Evolutionary conservation across 2,113 vertebrate species (phyloP), one percentile per base, ranked within the genome.

Genomic region (Neotragus pygmaeus): DNA sequence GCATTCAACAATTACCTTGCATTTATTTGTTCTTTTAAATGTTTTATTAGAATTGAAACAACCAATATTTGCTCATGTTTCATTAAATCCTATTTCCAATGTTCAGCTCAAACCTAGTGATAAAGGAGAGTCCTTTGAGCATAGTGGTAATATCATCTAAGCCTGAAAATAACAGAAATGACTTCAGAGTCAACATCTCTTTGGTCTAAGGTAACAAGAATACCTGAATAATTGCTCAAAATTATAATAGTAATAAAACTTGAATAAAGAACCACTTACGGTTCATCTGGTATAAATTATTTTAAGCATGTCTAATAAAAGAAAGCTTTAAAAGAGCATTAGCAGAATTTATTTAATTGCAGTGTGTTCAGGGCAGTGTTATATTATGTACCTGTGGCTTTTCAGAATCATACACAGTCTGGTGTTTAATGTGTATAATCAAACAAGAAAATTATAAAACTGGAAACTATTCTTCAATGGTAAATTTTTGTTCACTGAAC

Each of bases 401-500:
- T 98, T 98, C 0, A 97, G 95, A 97, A 95, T 98, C 97, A 98
- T 70, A 84, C 97, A 98, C 98, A 78, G 90, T 82, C 93, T 97
- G 81, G 78, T 84, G 73, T 83, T 98, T 98, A 98, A 98, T 95
- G 19, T 97, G 91, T 98, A 98, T 98, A 97, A 98, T 98, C 91
- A 97, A 96, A 96, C 83, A 98, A 96, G 73, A 97, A 98, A 96
- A 98, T 98, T 98, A 98, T 98, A 98, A 88, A 81, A 98, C 97
- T 4, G 92, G 97, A 97, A 98, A 98, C 98, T 98, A 98, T 97
- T 97, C 97, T 98, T 98, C 98, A 98, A 92, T 98, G 93, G 98
- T 98, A 98, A 98, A 99, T 99, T 99, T 99, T 98, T 98, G 97
- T 98, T 98, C 98, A 98, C 98, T 98, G 98, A 98, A 98, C 98